phyloP scores from a whole-genome alignment of 2,113 vertebrate species.

The Zeus faber region DNA sequence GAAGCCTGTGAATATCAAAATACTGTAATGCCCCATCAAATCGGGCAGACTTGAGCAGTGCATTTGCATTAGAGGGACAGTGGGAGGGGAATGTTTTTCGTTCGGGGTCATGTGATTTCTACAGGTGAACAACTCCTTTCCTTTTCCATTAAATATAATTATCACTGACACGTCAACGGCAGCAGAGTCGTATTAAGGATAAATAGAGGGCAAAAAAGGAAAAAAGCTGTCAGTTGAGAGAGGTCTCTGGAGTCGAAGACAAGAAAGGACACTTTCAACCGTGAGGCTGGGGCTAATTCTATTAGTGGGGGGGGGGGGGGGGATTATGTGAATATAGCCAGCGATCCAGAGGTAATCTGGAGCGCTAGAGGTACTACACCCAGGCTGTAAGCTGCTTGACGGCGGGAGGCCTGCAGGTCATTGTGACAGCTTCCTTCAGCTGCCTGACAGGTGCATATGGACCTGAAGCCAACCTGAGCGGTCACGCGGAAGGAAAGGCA shows the following conservation, averaged over 20 bases:
- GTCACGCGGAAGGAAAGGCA: constrained; percentile 40
- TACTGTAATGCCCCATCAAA: constrained; percentile 18
- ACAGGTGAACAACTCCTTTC: constrained; percentile 51
- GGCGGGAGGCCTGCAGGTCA: constrained; percentile 23
- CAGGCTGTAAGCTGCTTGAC: constrained; percentile 37
- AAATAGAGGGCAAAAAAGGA: constrained; percentile 7
- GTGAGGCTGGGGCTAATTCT: constrained; percentile 60
- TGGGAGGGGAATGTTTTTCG: constrained; percentile 30
- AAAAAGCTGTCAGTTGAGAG: neutral
- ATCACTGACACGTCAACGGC: constrained; percentile 51
- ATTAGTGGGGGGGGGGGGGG: constrained; percentile 44
- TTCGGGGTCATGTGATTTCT: constrained; percentile 45
- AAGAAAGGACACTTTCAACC: constrained; percentile 34
- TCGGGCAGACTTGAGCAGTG: constrained; percentile 23
- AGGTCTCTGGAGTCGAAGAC: constrained; percentile 3
- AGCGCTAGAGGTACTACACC: constrained; percentile 45
- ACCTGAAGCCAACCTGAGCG: constrained; percentile 32
- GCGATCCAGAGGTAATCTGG: constrained; percentile 69
- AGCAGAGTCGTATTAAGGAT: constrained; percentile 17
- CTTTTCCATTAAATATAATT: constrained; percentile 60
- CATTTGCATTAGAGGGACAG: constrained; percentile 34
- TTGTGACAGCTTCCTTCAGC: constrained; percentile 45
- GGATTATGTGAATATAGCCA: constrained; percentile 57
- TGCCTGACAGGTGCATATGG: constrained; percentile 38
- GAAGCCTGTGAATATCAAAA: constrained; percentile 28